Percentiles rank a stretch among this genome's conserved stretches.
Conservation (phyloP, 2,888 invertebrate species). For the Chloroclystis v-ata region DNA sequence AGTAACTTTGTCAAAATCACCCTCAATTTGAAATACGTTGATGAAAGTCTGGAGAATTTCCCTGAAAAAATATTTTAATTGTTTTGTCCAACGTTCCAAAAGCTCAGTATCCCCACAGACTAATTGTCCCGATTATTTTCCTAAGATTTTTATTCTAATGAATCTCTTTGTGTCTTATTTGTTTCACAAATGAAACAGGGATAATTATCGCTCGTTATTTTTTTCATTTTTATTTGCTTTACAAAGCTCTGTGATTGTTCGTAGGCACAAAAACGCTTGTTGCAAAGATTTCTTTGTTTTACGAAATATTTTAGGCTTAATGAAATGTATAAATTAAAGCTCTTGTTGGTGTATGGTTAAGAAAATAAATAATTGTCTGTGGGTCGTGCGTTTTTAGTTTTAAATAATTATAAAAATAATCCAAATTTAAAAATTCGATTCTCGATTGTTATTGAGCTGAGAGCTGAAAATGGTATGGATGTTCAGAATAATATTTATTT, state of each 20-base stretch:
- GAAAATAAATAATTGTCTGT: too few relatives aligned
- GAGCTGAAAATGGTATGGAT: too few relatives aligned
- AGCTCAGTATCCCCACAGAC: conserved; percentile 21
- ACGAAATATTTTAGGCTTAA: not conserved
- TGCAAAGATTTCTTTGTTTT: conserved; percentile 1
- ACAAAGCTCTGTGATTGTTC: conserved; percentile 2
- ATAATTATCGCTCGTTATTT: conserved; percentile 21
- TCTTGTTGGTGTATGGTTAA: not conserved
- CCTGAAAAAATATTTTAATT: too few relatives aligned
- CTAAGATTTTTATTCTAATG: conserved; percentile 36
- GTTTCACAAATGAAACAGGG: conserved; percentile 17
- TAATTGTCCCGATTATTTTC: conserved; percentile 37
- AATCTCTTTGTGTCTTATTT: conserved; percentile 24
- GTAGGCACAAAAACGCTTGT: conserved; percentile 3
- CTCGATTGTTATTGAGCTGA: too few relatives aligned
- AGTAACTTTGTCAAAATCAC: too few relatives aligned
- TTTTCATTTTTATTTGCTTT: conserved; percentile 15
- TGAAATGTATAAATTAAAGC: not conserved
- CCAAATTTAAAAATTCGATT: too few relatives aligned
- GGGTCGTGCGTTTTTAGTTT: too few relatives aligned
- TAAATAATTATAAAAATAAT: too few relatives aligned
- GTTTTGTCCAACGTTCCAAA: not conserved
- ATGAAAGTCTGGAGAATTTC: too few relatives aligned
- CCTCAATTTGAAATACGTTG: too few relatives aligned
- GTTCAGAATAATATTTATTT: too few relatives aligned